phyloP scores from a whole-genome alignment of 2,888 invertebrate genomes.

The Noctua fimbriata region DNA sequence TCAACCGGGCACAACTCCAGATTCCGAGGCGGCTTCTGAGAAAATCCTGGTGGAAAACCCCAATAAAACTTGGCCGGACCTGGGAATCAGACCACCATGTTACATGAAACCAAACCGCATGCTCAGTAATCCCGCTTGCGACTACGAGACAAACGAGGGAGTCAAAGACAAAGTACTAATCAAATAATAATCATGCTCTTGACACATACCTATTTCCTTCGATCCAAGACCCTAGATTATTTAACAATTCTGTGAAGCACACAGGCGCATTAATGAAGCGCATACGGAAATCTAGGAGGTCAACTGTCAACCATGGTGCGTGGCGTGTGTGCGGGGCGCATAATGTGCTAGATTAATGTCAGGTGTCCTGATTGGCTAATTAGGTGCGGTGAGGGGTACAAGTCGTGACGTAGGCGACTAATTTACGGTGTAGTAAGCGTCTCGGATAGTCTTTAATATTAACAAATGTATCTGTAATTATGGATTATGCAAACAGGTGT shows the following conservation, averaged over 20 bases:
- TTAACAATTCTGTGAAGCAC: conserved; percentile 1
- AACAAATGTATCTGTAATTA: not conserved
- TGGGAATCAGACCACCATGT: not conserved
- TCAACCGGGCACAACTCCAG: not conserved
- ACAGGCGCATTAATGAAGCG: conserved; percentile 27
- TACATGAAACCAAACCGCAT: not conserved
- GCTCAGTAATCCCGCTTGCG: not conserved
- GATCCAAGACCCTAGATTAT: not conserved
- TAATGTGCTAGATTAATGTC: conserved; percentile 50
- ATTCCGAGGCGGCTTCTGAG: not conserved
- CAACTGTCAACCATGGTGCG: conserved; percentile 19
- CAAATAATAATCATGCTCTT: not conserved
- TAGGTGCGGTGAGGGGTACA: conserved; percentile 22
- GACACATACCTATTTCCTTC: not conserved
- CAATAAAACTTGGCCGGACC: not conserved
- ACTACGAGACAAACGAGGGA: not conserved
- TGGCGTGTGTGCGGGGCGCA: conserved; percentile 12
- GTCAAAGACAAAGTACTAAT: not conserved
- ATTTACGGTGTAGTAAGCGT: conserved; percentile 4
- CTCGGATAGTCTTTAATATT: not conserved
- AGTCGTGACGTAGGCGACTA: conserved; percentile 22
- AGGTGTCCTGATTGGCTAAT: conserved; percentile 48
- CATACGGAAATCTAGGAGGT: conserved; percentile 40
- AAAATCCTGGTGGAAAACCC: not conserved
- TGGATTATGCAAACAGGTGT: not conserved